A percentile compares a stretch with the other conserved stretches of the same genome.
These are phyloP conservation scores for Caretta caretta DNA, from an alignment of 2,113 vertebrate genomes.

Conservation along the genomic window DNA sequence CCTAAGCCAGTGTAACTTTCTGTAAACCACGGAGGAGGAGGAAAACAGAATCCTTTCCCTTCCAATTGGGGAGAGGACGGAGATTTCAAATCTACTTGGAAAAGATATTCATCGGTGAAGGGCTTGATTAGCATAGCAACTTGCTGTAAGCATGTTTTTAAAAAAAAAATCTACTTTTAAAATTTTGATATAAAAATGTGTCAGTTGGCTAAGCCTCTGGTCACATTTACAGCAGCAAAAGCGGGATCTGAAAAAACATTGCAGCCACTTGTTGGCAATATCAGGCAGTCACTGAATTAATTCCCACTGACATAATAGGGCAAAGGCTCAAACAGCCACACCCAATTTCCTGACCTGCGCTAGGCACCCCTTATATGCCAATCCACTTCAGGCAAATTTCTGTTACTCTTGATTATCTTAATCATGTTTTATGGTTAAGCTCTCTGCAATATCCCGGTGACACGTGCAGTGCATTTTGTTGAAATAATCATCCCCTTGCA, in stretches of 20 bases:
- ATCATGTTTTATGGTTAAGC: not conserved
- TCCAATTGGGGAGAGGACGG: not conserved
- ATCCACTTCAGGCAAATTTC: not conserved
- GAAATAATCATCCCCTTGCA: not conserved
- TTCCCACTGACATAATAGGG: not conserved
- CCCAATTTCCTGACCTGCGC: not conserved
- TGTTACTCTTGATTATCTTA: not conserved
- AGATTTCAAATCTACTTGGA: not conserved
- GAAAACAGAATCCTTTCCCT: slow-evolving; percentile 18
- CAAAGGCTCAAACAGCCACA: not conserved
- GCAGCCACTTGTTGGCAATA: not conserved
- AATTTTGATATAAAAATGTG: not conserved
- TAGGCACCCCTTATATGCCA: not conserved
- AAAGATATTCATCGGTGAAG: not conserved
- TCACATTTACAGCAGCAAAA: not conserved
- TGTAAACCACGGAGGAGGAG: not conserved
- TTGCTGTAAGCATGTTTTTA: not conserved
- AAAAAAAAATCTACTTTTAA: not conserved
- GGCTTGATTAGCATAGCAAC: not conserved
- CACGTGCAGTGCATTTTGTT: slow-evolving; percentile 5
- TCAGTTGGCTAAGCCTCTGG: not conserved
- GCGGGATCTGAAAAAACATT: not conserved
- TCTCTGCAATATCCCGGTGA: not conserved
- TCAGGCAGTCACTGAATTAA: not conserved
- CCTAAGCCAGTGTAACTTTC: not conserved